Base-by-base conservation (phyloP, 2,797 vertebrate species). In the Propithecus perrieri region DNA sequence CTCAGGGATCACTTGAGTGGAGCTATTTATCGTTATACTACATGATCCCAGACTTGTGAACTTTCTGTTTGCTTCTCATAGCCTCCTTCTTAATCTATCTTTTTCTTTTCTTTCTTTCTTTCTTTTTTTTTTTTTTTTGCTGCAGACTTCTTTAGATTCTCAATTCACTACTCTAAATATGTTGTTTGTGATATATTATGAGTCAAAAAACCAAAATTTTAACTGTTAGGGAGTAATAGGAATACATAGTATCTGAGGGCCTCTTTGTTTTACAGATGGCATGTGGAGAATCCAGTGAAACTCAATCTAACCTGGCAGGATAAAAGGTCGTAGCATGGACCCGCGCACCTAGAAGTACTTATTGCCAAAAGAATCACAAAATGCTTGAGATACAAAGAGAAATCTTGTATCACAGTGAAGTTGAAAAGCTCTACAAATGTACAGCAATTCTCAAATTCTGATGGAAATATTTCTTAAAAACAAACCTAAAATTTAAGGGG, bases 231-330 rank as follows among this genome's bases (percentile, higher is more conserved):
- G 50, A 14, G 26, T 33, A 78, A 76, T 3, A 33, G 18, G 18
- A 46, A n/a, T 9, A 17, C 8, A 10, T 1, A 11, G 17, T 0
- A 12, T 8, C 26, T 24, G 38, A 74, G 14, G 46, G 4, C 14
- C n/a, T n/a, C 28, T 84, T 63, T 2, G 0, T 28, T 67, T 35
- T 14, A 13, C 67, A 41, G 13, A n/a, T 15, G 8, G 3, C 4
- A 11, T 2, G 14, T 5, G 17, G 28, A 3, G 2, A 57, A 28
- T 14, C 11, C 5, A 53, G 75, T 35, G 22, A 17, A 22, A 24
- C 8, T 1, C 11, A 2, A 2, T 30, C 28, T 13, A 2, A n/a
- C 5, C 10, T 0, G 30, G 38, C 1, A 6, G 74, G 9, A 18
- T n/a, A 6, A 12, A 30, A n/a, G 50, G 22, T 3, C 3, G 2